A percentile compares a stretch with the other conserved stretches of the same genome.
Conservation (phyloP, 2,888 invertebrate species). For the Drosophila neoperkinsi region DNA sequence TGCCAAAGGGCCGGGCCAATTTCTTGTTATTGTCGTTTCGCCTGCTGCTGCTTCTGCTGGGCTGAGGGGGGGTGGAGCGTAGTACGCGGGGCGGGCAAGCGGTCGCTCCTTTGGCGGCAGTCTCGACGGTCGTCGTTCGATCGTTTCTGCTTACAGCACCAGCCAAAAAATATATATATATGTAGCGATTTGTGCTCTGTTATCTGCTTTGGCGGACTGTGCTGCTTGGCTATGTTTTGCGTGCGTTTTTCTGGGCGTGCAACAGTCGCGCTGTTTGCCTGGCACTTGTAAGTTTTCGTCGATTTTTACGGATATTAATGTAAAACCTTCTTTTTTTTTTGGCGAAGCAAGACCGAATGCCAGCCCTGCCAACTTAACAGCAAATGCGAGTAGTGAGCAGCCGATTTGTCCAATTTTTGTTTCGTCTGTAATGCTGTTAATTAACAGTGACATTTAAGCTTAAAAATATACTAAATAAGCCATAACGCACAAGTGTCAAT, state of each 20-base stretch:
- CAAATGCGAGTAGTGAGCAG: conserved; percentile 37
- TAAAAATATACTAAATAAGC: conserved; percentile 32
- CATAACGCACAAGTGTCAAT: conserved; percentile 21
- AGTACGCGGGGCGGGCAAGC: conserved; percentile 25
- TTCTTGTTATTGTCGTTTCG: conserved; percentile 50
- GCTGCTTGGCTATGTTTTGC: conserved; percentile 22
- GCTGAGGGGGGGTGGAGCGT: conserved; percentile 46
- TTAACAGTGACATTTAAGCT: conserved; percentile 13
- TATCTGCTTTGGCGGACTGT: conserved; percentile 27
- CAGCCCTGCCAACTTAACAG: conserved; percentile 56
- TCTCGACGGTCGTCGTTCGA: conserved; percentile 53
- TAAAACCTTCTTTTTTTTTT: conserved; percentile 46
- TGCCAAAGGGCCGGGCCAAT: conserved; percentile 21
- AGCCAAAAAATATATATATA: conserved; percentile 12
- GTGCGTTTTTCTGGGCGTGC: conserved; percentile 38
- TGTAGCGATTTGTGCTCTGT: conserved; percentile 27
- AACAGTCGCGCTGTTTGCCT: conserved; percentile 51
- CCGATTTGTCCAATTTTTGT: conserved; percentile 36
- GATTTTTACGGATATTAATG: conserved; percentile 65
- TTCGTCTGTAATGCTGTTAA: conserved; percentile 42
- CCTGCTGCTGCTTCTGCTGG: conserved; percentile 43
- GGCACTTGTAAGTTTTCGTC: conserved; percentile 73
- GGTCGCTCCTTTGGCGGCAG: conserved; percentile 67
- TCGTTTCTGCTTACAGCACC: conserved; percentile 65
- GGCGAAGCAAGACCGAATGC: conserved; percentile 61